phyloP scores from a whole-genome alignment of 2,113 vertebrate species.

The Gallinago paraguaiae region DNA sequence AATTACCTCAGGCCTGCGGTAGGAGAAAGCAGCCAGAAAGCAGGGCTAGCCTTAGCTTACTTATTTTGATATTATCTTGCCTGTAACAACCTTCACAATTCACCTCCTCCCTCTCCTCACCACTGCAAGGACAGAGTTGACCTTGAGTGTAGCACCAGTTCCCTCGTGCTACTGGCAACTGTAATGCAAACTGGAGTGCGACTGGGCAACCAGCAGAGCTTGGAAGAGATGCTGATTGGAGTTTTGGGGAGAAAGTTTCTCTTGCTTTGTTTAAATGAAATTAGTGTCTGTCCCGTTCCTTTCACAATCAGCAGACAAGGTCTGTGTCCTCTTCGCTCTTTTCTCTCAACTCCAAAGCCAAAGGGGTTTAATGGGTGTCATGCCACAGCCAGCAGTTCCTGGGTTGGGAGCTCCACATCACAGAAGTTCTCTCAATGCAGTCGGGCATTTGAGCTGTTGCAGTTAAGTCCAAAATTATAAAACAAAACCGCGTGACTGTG shows the following conservation, averaged over 20 bases:
- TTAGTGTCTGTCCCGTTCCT: background rate
- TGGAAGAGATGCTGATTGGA: background rate
- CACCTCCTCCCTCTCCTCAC: background rate
- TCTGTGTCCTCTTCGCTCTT: background rate
- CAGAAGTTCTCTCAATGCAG: background rate
- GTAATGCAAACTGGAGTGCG: background rate
- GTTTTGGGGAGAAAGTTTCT: background rate
- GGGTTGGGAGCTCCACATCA: background rate
- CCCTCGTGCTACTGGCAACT: background rate
- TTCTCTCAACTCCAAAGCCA: background rate
- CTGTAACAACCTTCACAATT: background rate
- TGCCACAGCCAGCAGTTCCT: background rate
- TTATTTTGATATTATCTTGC: background rate
- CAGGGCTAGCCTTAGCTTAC: background rate
- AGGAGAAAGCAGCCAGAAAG: background rate
- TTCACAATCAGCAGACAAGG: background rate
- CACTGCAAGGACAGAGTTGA: background rate
- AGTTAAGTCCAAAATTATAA: background rate
- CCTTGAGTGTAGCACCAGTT: rapidly evolving
- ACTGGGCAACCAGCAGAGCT: background rate
- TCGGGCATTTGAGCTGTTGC: background rate
- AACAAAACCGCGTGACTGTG: background rate
- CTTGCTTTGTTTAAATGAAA: background rate
- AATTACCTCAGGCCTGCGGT: background rate
- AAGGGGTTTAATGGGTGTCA: background rate